A percentile compares a stretch with the other conserved stretches of the same genome.
phyloP scores from a whole-genome alignment of 2,797 vertebrate genomes.

The Merluccius polli region DNA sequence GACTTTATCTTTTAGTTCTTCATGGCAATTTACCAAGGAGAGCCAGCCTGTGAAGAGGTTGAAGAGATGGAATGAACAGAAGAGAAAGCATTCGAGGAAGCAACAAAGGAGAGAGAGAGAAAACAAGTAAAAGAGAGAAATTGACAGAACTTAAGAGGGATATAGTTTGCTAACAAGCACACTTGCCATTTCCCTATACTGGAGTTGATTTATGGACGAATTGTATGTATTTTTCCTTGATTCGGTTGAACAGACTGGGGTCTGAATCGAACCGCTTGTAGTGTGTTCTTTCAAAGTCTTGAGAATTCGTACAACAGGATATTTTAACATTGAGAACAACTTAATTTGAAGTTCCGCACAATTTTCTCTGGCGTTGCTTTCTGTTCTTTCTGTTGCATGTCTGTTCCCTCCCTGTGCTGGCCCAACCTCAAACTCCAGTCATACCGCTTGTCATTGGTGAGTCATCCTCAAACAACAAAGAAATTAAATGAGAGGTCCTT shows the following conservation, averaged over 20 bases:
- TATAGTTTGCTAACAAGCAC: conserved; percentile 1
- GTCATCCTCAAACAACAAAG: too few relatives aligned
- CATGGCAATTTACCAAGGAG: conserved; percentile 1
- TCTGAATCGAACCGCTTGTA: neutral
- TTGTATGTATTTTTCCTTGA: neutral
- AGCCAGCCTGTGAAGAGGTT: neutral
- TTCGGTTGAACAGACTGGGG: neutral
- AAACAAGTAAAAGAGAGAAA: neutral
- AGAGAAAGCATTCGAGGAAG: neutral
- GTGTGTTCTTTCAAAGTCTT: neutral
- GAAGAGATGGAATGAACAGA: neutral
- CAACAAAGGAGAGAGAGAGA: neutral
- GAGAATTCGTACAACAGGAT: neutral
- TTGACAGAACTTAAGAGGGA: neutral
- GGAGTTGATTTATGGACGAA: neutral
- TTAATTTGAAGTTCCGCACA: neutral
- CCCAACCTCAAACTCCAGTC: neutral
- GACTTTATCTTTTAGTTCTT: neutral
- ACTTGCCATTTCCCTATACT: neutral
- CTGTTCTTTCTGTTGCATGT: neutral
- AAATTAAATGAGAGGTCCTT: too few relatives aligned
- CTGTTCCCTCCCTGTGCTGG: too few relatives aligned
- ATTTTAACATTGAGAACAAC: neutral
- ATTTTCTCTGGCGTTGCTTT: neutral
- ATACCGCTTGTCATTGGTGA: too few relatives aligned